phyloP scores from a whole-genome alignment of 2,113 vertebrate species.

The Tinamus guttatus region DNA sequence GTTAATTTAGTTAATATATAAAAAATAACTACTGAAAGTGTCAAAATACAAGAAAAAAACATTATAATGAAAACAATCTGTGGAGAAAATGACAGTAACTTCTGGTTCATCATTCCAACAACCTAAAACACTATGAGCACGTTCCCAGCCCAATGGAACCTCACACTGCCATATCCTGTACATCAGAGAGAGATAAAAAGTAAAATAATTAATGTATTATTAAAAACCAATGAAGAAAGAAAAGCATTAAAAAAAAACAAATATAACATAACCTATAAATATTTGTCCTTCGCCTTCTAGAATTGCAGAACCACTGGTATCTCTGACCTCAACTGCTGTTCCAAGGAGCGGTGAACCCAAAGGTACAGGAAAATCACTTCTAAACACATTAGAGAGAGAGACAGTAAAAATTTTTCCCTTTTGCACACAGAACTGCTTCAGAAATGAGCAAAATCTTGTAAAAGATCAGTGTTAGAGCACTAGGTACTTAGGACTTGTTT shows the following conservation, averaged over 20 bases:
- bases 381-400: conserved; percentile 66
- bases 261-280: conserved; percentile 86
- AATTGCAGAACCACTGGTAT: conserved; percentile 75
- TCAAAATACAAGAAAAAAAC: background rate
- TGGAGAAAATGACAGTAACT: background rate
- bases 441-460: background rate
- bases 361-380: conserved; percentile 76
- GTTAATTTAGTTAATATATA: background rate
- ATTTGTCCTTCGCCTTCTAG: conserved; percentile 91
- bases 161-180: background rate
- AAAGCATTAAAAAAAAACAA: conserved; percentile 9
- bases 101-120: background rate
- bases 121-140: background rate
- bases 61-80: background rate
- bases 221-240: background rate
- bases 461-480: background rate
- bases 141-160: background rate
- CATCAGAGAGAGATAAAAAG: background rate
- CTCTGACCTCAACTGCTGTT: conserved; percentile 90
- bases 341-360: conserved; percentile 87
- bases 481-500: background rate
- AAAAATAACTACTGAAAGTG: background rate
- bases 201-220: background rate
- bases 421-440: background rate
- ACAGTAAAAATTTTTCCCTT: background rate